Percentiles rank a stretch among this genome's conserved stretches.
Evolutionary conservation across 1,140 invertebrate species (phyloP).

Genomic region (Laodelphax striatellus): DNA sequence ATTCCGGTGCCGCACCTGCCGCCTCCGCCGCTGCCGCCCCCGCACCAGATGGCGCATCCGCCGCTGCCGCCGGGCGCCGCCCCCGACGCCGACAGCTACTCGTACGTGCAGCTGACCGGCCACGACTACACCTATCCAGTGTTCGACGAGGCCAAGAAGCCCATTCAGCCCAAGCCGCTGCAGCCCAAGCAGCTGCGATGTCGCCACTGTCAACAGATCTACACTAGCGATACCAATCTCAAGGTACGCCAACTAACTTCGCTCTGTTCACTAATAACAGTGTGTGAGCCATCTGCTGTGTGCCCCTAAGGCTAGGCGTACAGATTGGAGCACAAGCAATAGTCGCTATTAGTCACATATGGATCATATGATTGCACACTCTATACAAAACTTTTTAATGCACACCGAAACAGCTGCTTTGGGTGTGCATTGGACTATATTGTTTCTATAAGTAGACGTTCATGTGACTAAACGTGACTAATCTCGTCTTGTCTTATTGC

Average conservation of each 20-base stretch:
- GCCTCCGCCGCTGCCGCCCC: constrained; percentile 20
- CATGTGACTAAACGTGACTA: too few species aligned
- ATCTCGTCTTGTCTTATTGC: too few species aligned
- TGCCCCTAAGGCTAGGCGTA: too few species aligned
- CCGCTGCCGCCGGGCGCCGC: constrained; percentile 36
- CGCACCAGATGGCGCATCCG: constrained; percentile 28
- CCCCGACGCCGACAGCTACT: constrained; percentile 48
- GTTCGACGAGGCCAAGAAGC: constrained; percentile 37
- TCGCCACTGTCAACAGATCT: constrained; percentile 44
- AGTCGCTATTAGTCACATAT: too few species aligned
- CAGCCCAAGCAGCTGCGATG: constrained; percentile 34
- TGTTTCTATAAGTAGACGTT: too few species aligned
- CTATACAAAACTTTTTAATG: too few species aligned
- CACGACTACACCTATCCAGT: constrained; percentile 74
- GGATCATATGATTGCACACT: too few species aligned
- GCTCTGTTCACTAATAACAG: too few species aligned
- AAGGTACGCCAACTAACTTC: neutral
- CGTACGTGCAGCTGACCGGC: constrained; percentile 75
- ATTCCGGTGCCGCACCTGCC: constrained; percentile 30
- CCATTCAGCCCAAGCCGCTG: constrained; percentile 24
- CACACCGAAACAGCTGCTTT: too few species aligned
- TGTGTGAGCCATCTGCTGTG: too few species aligned
- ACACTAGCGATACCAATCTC: neutral
- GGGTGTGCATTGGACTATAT: too few species aligned
- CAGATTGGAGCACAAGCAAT: too few species aligned